Conservation (phyloP, 2,113 vertebrate genomes). For the Scomber colias region DNA sequence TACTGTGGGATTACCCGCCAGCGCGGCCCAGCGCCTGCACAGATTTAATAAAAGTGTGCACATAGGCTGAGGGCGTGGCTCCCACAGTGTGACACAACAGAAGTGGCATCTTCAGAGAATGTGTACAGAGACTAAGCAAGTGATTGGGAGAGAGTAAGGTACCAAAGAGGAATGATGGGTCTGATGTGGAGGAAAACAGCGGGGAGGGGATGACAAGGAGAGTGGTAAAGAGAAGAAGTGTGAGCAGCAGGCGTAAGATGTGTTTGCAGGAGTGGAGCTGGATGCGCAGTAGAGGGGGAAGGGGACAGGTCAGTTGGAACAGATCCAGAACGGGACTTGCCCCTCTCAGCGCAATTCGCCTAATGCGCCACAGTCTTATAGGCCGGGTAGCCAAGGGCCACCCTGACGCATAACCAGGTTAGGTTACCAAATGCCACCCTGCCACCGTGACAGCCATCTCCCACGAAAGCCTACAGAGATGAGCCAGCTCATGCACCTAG, state of each 20-base stretch:
- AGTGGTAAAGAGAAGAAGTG: constrained; percentile 57
- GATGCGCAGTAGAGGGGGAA: constrained; percentile 32
- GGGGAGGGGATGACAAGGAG: constrained; percentile 50
- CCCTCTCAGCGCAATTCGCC: constrained; percentile 43
- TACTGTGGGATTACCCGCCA: constrained; percentile 86
- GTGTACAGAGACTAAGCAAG: constrained; percentile 81
- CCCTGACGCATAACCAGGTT: constrained; percentile 86
- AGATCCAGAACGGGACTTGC: constrained; percentile 56
- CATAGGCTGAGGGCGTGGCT: constrained; percentile 88
- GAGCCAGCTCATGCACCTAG: constrained; percentile 93
- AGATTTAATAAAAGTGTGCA: constrained; percentile 89
- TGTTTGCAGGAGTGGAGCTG: constrained; percentile 49
- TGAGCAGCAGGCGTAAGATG: constrained; percentile 49
- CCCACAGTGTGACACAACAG: constrained; percentile 80
- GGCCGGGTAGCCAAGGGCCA: constrained; percentile 85
- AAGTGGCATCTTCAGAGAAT: constrained; percentile 78
- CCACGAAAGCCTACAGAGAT: constrained; percentile 92
- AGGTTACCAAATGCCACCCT: constrained; percentile 90
- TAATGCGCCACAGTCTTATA: constrained; percentile 82
- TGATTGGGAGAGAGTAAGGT: constrained; percentile 73
- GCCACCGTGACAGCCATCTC: constrained; percentile 92
- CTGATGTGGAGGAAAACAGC: constrained; percentile 62
- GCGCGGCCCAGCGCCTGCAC: constrained; percentile 81
- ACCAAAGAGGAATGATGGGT: constrained; percentile 79
- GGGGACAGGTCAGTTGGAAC: constrained; percentile 63